Evolutionary conservation across 2,113 vertebrate species (phyloP), one percentile per base, ranked within the genome.

Genomic region (Crotalus viridis): DNA sequence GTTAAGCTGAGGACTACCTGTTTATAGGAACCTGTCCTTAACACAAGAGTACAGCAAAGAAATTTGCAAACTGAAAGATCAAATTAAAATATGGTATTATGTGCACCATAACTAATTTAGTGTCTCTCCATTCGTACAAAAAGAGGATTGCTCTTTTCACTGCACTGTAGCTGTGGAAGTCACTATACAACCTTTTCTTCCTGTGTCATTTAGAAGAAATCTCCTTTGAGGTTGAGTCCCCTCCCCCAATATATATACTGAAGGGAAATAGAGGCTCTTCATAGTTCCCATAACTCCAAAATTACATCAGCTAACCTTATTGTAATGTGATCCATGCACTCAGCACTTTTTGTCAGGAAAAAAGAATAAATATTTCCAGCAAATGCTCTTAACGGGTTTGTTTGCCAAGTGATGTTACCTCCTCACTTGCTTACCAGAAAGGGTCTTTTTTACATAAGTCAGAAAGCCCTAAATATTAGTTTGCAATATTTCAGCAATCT

Each of bases 381-480:
- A 97, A 97, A 95, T 96, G 96, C 95, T 97, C 97, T 97, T 97
- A 97, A 96, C 91, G 94, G 92, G n/a, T 95, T 94, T 94, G 91
- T 95, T 96, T 97, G 96, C 96, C 96, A 97, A 96, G 93, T 94
- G 89, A 94, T 54, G 69, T 94, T 94, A 93, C 93, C 85, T 96
- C 88, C 94, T 94, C 94, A 90, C 90, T 91, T 94, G 87, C 61
- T 91, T 96, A 95, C 0, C 1, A 96, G 95, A 95, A 97, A 94
- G 21, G 87, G 61, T 94, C 90, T 94, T 95, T 92, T 88, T 95
- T 96, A 89, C 94, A 94, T 96, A 95, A 95, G 93, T 5, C 91
- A 74, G 64, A 96, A 96, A 95, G 90, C 91, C 93, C 95, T 89
- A 21, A 86, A 95, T 92, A 93, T 88, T 74, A 26, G n/a, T 52